Base-by-base conservation (phyloP, 2,113 vertebrate species). In the Plotosus lineatus region DNA sequence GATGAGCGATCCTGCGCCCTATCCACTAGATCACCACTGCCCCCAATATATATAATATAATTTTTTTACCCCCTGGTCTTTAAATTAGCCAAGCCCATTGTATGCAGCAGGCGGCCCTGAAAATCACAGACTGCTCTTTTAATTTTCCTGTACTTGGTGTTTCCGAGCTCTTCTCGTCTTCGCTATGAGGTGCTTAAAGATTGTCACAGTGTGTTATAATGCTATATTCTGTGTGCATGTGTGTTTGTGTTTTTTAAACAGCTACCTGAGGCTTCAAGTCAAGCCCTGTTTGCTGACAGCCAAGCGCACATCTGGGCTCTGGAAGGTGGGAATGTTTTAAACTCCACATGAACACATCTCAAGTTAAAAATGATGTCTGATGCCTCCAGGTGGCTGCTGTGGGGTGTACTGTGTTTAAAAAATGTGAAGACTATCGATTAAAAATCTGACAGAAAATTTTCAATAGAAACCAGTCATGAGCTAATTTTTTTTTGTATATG, bases 221-320 rank as follows among this genome's bases (percentile, higher is more conserved):
- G 61, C 56, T 38, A 44, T 48, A 19, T 55, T 65, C 1, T 68
- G 1, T 48, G 21, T 50, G 50, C 2, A 12, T 75, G 5, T 9
- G 4, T 61, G 33, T 83, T 81, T 85, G 3, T 83, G 88, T 86
- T 10, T 86, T 10, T 69, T 88, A 75, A 87, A 10, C 90, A 99
- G 98, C 95, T 97, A 76, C 95, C 97, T n/a, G 97, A 99, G 85
- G 94, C 97, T 4, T 98, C 96, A 12, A 97, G 96, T 90, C 95
- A 98, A 61, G 96, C 96, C 75, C 92, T 98, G 21, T 99, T 99
- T 87, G 94, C 95, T 77, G 96, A 98, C 88, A 92, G 96, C 73
- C 97, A 99, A 86, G 94, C 96, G 89, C 97, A 99, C 86, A 98
- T 99, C 88, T 99, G 98, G 98, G 97, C 97, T 78, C 90, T 99